Evolutionary conservation across 2,113 vertebrate species (phyloP), one percentile per base, ranked within the genome.

Genomic region (Pseudonaja textilis): DNA sequence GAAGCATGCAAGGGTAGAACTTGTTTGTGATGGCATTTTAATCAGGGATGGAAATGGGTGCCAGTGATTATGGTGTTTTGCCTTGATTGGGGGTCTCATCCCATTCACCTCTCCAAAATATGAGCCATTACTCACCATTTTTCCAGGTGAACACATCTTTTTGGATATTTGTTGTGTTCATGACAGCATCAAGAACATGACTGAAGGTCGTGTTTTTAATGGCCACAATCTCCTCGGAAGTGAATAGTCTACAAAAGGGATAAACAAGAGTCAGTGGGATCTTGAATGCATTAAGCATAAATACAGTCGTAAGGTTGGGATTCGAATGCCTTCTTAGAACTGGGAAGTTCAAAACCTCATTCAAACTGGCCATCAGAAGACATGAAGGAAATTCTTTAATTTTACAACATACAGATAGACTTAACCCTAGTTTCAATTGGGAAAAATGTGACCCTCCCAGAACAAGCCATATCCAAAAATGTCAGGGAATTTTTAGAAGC

Each of bases 161-260:
- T 93, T 99, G 98, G 92, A 99, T 87, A 52, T 97, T 94, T 4
- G 26, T 22, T 4, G 97, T 94, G 0, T 26, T 45, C 26, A 96
- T 98, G 92, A 98, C 97, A 0, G 96, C 95, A 6, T 96, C 55
- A 69, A 99, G 97, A 39, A 99, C 90, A 0, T 98, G 97, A 1
- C 86, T 96, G 94, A 98, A 98, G 0, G 97, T 98, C 25, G 94
- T 97, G 0, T 96, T 97, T 90, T 93, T 97, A 87, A 99, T 98
- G 4, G 69, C 81, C 26, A 56, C 26, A 29, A 98, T 97, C 94
- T 99, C 99, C 0, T 97, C 93, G 0, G 34, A 64, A 88, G 98
- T 98, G 96, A 99, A 99, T 89, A 99, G 95, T 93, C 99, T 99
- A 95, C 64, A 39, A 69, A 54, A 92, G 42, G 39, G 45, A 88